phyloP scores from a whole-genome alignment of 2,797 vertebrate genomes.

The Sebastes taczanowskii region DNA sequence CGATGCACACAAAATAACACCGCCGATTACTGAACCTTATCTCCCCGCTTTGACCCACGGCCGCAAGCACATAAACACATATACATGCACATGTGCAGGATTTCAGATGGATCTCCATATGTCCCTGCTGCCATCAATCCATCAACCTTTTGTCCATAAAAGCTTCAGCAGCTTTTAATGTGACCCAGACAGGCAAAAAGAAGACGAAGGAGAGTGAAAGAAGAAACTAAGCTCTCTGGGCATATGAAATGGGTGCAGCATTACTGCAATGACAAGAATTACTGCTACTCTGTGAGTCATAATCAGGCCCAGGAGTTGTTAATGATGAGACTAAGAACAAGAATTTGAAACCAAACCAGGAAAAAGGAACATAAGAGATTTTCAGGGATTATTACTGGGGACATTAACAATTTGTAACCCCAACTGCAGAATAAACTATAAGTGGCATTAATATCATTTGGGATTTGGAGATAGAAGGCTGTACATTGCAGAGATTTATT shows the following conservation, averaged over 20 bases:
- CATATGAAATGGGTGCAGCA: constrained; percentile 13
- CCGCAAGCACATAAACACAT: constrained; percentile 44
- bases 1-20: constrained; percentile 10
- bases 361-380: constrained; percentile 21
- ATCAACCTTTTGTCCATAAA: constrained; percentile 45
- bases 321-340: constrained; percentile 22
- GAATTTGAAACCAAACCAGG: constrained; percentile 30
- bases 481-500: background rate
- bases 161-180: constrained; percentile 38
- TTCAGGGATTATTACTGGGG: constrained; percentile 6
- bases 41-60: constrained; percentile 46
- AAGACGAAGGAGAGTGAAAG: background rate
- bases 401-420: background rate
- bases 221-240: constrained; percentile 9
- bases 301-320: constrained; percentile 22
- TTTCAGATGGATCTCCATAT: constrained; percentile 35
- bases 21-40: constrained; percentile 41
- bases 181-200: constrained; percentile 28
- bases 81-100: constrained; percentile 38
- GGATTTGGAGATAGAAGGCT: background rate
- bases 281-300: constrained; percentile 38
- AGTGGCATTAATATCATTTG: background rate
- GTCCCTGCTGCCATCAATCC: constrained; percentile 42
- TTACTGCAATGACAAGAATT: constrained; percentile 30
- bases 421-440: background rate